phyloP scores from a whole-genome alignment of 2,797 vertebrate species.

The Anguilla anguilla region DNA sequence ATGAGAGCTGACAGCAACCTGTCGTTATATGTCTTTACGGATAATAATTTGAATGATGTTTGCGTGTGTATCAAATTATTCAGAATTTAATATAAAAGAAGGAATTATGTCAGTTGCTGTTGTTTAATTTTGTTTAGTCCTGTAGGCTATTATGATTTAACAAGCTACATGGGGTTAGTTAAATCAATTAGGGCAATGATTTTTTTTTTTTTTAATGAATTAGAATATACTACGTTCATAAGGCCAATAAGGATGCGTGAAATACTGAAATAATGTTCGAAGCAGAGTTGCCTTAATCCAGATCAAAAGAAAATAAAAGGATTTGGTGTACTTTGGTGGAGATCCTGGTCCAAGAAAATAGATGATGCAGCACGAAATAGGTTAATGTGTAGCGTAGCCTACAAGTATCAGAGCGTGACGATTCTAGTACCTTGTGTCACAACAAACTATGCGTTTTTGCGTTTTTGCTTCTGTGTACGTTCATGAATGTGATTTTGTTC shows the following conservation, averaged over 20 bases:
- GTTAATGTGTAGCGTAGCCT: background rate
- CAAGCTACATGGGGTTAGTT: background rate
- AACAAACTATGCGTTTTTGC: background rate
- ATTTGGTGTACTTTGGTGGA: background rate
- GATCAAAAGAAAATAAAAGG: background rate
- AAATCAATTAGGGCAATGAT: background rate
- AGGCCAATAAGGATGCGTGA: background rate
- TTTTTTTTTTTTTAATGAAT: background rate
- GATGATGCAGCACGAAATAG: background rate
- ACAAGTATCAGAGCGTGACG: background rate
- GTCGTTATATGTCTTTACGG: background rate
- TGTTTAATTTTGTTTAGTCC: background rate
- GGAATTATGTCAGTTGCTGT: background rate
- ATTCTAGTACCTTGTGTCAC: background rate
- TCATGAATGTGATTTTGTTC: background rate
- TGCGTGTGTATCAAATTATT: background rate
- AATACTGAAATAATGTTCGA: background rate
- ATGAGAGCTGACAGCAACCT: background rate
- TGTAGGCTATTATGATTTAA: background rate
- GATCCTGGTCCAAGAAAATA: background rate
- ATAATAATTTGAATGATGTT: background rate
- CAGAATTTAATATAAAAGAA: background rate
- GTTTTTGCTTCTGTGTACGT: background rate
- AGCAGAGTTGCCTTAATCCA: background rate
- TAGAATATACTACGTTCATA: background rate